Evolutionary conservation across 2,797 vertebrate species (phyloP).

Genomic region (Pseudochirops corinnae): DNA sequence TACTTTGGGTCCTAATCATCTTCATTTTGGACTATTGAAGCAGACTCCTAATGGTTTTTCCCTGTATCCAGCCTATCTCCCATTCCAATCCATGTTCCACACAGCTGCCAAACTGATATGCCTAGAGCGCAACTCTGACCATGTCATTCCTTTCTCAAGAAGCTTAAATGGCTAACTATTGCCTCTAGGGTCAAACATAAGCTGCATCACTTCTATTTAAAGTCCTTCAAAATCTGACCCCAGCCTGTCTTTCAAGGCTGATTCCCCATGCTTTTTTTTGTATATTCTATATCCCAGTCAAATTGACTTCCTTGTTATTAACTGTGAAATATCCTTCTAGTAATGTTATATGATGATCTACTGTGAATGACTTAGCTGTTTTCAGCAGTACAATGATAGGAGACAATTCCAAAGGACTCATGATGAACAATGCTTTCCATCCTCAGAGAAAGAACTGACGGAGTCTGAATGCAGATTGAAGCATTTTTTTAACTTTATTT

Average conservation of each 20-base stretch:
- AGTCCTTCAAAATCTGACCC: not conserved
- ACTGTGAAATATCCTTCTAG: not conserved
- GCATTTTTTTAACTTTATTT: not conserved
- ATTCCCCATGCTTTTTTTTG: not conserved
- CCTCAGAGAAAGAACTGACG: not conserved
- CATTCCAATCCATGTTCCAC: not conserved
- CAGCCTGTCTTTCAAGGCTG: not conserved
- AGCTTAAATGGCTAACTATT: not conserved
- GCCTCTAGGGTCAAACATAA: not conserved
- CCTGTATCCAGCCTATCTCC: not conserved
- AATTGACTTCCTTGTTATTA: not conserved
- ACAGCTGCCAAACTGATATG: not conserved
- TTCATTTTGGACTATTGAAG: not conserved
- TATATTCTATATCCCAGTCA: not conserved
- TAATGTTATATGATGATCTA: not conserved
- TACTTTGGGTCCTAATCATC: not conserved
- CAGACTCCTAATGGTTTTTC: not conserved
- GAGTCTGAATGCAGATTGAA: not conserved
- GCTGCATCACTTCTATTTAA: not conserved
- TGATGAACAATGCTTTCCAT: not conserved
- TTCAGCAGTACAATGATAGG: not conserved
- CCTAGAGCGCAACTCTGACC: not conserved
- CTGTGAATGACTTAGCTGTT: not conserved
- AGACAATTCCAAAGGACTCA: not conserved
- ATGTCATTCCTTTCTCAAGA: not conserved